Evolutionary conservation across 2,888 invertebrate species (phyloP).

Genomic region (Hirtodrosophila cameraria): DNA sequence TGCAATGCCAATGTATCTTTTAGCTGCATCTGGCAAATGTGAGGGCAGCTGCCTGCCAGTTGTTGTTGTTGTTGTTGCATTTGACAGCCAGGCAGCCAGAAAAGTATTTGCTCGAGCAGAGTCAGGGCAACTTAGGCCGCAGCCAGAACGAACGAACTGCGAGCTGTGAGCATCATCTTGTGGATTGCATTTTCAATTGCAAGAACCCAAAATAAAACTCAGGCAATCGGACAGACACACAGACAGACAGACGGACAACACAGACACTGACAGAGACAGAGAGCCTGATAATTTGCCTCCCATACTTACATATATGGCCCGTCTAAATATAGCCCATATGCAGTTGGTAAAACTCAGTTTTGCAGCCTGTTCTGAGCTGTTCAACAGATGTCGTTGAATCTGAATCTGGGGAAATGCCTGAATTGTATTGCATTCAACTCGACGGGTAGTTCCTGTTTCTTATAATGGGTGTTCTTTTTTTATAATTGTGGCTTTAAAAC

Average conservation of each 20-base stretch:
- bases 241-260: neutral
- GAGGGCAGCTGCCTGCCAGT: slow-evolving; percentile 65
- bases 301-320: slow-evolving; percentile 30
- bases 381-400: slow-evolving; percentile 43
- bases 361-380: slow-evolving; percentile 22
- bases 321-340: slow-evolving; percentile 19
- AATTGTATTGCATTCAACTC: slow-evolving; percentile 18
- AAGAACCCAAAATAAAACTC: slow-evolving; percentile 61
- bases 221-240: slow-evolving; percentile 20
- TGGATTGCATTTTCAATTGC: slow-evolving; percentile 62
- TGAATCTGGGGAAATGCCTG: slow-evolving; percentile 13
- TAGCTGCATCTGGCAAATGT: slow-evolving; percentile 68
- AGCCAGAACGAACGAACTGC: neutral
- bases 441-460: slow-evolving; percentile 16
- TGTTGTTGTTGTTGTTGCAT: slow-evolving; percentile 45
- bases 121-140: neutral
- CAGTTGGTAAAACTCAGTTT: slow-evolving; percentile 1
- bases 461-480: too few species aligned
- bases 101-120: slow-evolving; percentile 34
- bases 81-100: slow-evolving; percentile 58
- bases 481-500: too few species aligned
- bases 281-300: slow-evolving; percentile 50
- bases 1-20: slow-evolving; percentile 40
- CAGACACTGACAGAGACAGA: neutral
- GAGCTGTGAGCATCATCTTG: slow-evolving; percentile 29